Base-by-base conservation (phyloP, 1,140 invertebrate species). In the Heterodera carotae region DNA sequence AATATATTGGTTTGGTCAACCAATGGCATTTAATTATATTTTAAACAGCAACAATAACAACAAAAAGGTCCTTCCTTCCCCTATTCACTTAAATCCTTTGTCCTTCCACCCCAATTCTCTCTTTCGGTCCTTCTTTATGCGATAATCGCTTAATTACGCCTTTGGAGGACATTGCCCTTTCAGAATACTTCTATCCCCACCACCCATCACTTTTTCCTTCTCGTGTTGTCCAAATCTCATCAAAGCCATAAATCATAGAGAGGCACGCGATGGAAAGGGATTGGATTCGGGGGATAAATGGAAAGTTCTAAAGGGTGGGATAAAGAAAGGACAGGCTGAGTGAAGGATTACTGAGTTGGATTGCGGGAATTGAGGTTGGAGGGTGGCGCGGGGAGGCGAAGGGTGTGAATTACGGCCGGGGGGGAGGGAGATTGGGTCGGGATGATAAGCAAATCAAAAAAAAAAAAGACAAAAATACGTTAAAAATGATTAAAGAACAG, bases 111-210 rank as follows among this genome's bases (percentile, higher is more conserved):
- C 8, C 62, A 7, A 66, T 34, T 27, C 62, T 10, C 18, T n/a
- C 27, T 27, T 66, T 66, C 27, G 27, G 62, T 22, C 62, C 25
- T 27, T n/a, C 25, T 66, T 66, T 66, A 15, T 8, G 62, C 62
- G 62, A 66, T 66, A 66, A 66, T 66, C 62, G 62, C 62, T 66
- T 66, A 66, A 66, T 66, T 66, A 66, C 25, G 62, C 62, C 62
- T 66, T 66, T 66, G 62, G 25, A 66, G 62, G 62, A 66, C 62
- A 66, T 34, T 25, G 33, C 62, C 25, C 62, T 53, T 39, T 53
- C 18, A 18, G 48, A 53, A 39, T 6, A 39, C 39, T 12, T 12
- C 39, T 12, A 6, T 0, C 39, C 39, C 39, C 39, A 1, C 39
- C 39, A 6, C 39, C 39, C 2, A 1, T 39, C 1, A 8, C 39